phyloP scores from a whole-genome alignment of 2,888 invertebrate species.

The Phlogophora meticulosa region DNA sequence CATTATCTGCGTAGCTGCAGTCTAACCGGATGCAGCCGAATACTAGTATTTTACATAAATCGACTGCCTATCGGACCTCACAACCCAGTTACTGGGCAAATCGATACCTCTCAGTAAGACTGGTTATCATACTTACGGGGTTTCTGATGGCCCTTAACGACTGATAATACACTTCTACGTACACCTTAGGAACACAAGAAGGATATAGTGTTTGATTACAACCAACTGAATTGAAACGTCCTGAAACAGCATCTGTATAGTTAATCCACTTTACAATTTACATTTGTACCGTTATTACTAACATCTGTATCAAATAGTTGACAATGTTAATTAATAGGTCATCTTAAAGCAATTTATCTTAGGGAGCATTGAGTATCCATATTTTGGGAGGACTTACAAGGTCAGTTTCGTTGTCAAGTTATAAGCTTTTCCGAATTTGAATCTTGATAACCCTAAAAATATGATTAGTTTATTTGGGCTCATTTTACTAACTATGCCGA shows the following conservation, averaged over 20 bases:
- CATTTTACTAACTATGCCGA: too few relatives aligned
- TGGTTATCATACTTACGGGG: too few relatives aligned
- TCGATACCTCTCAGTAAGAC: too few relatives aligned
- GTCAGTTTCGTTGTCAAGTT: conserved; percentile 30
- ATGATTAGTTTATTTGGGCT: too few relatives aligned
- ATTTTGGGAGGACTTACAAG: conserved; percentile 35
- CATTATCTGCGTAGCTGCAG: too few relatives aligned
- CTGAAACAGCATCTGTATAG: not conserved
- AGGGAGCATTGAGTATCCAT: conserved; percentile 37
- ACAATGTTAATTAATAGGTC: conserved; percentile 61
- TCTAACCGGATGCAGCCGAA: too few relatives aligned
- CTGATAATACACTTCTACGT: too few relatives aligned
- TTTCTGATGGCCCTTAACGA: too few relatives aligned
- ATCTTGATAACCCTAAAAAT: not conserved
- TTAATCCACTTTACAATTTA: conserved; percentile 39
- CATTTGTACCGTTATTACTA: conserved; percentile 49
- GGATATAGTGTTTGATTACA: not conserved
- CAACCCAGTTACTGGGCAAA: too few relatives aligned
- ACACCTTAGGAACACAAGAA: not conserved
- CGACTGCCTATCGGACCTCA: too few relatives aligned
- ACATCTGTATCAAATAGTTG: conserved; percentile 57
- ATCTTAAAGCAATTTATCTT: conserved; percentile 54
- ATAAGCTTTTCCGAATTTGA: not conserved
- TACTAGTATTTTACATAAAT: too few relatives aligned
- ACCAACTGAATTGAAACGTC: conserved; percentile 30